Base-by-base conservation (phyloP, 2,113 vertebrate species). In the Pongo pygmaeus region DNA sequence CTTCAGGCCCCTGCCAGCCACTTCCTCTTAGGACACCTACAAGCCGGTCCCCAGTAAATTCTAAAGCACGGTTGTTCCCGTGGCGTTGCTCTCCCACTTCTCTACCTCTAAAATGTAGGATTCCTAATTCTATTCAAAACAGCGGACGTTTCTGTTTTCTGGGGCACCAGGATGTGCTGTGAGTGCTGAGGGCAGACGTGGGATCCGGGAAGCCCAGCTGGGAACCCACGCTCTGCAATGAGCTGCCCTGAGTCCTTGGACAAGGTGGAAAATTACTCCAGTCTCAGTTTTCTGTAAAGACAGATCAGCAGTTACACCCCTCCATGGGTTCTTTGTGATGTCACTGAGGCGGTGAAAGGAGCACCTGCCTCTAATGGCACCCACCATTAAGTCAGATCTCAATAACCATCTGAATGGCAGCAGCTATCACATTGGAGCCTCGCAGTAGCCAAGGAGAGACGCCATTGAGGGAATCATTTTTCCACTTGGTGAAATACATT, bases 401-500 rank as follows among this genome's bases (percentile, higher is more conserved):
- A n/a, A 8, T 17, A 0, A 38, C 16, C 69, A 70, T n/a, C 35
- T n/a, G 35, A 3, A 5, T 10, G 32, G 22, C 61, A 3, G 16
- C 35, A 4, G 8, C 35, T 8, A n/a, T n/a, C 35, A 16, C 69
- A 18, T 3, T n/a, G 17, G 69, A n/a, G 50, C 43, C 50, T 38
- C 6, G 6, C 3, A 48, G 35, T 14, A 3, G 35, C 50, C 50
- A 0, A 22, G 50, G 20, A 55, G 35, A 8, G 50, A 81, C 5
- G 12, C 10, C 6, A 50, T 13, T 1, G 20, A 25, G 6, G 20
- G 32, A 14, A 0, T 14, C 6, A 3, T 23, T 55, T 13, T 22
- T 32, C 20, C 50, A 13, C 78, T 6, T 52, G 30, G 32, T 4
- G 10, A 35, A 23, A 22, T 3, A n/a, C 32, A 6, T 23, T 35